Conservation (phyloP, 2,113 vertebrate genomes). For the Conger conger region DNA sequence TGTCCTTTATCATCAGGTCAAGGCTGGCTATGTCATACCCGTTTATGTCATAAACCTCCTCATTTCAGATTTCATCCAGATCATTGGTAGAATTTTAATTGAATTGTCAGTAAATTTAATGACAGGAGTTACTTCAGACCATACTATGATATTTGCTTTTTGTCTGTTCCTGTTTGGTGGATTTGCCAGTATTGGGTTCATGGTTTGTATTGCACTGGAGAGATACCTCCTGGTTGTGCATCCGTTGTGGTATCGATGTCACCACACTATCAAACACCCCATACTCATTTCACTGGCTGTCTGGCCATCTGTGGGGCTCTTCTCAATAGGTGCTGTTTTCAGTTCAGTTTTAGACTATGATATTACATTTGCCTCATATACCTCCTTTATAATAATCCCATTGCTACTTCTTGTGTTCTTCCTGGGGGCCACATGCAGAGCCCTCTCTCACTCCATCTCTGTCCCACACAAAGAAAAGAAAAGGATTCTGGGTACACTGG, state of each 20-base stretch:
- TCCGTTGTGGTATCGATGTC: conserved; percentile 35
- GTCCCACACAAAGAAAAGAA: conserved; percentile 28
- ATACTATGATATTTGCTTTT: no score
- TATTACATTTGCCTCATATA: not conserved
- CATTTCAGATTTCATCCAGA: conserved; percentile 32
- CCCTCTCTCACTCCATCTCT: conserved; percentile 13
- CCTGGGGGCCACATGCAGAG: conserved; percentile 24
- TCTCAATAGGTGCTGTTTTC: not conserved
- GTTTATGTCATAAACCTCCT: conserved; percentile 38
- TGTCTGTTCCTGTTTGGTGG: conserved; percentile 6
- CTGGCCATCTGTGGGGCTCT: conserved; percentile 3
- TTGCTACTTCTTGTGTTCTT: conserved; percentile 31
- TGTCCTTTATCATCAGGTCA: conserved; percentile 20
- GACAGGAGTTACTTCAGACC: not conserved
- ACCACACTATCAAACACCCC: conserved; percentile 18
- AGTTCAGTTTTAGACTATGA: no score
- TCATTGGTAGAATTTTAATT: not conserved
- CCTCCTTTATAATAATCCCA: conserved; percentile 11
- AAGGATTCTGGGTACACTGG: conserved; percentile 25
- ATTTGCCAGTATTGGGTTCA: conserved; percentile 25
- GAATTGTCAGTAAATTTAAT: no score
- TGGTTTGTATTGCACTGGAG: conserved; percentile 36
- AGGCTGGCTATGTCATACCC: conserved; percentile 16
- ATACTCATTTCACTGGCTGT: not conserved
- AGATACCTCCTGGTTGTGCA: conserved; percentile 31